These are phyloP conservation scores for Spondyliosoma cantharus DNA, from an alignment of 2,797 vertebrate genomes.

Conservation along the genomic window DNA sequence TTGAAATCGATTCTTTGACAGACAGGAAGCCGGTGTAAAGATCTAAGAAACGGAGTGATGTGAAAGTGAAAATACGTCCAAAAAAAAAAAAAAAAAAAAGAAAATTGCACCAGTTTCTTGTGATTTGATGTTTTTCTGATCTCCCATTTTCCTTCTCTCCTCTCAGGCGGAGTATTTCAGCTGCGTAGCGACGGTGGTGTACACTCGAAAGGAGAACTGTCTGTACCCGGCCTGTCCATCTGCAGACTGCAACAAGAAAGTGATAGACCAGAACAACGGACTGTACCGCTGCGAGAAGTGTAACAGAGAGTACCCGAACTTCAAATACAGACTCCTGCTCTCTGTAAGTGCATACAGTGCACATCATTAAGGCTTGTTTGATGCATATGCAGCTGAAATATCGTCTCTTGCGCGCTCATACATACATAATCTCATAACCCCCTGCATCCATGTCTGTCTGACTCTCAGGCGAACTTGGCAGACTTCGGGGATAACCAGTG, in stretches of 20 bases:
- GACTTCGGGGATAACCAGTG: constrained; percentile 96
- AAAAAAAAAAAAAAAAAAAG: too few relatives aligned
- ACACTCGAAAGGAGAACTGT: constrained; percentile 92
- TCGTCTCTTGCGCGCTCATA: constrained; percentile 20
- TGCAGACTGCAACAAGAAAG: constrained; percentile 95
- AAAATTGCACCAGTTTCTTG: constrained; percentile 34
- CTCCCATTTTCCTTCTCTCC: constrained; percentile 24
- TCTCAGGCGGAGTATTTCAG: constrained; percentile 93
- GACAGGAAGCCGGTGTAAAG: too few relatives aligned
- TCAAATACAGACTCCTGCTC: constrained; percentile 94
- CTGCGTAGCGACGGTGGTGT: constrained; percentile 90
- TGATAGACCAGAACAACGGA: constrained; percentile 92
- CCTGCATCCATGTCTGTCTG: constrained; percentile 43
- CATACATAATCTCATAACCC: constrained; percentile 26
- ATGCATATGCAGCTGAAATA: constrained; percentile 3
- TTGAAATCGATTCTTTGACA: too few relatives aligned
- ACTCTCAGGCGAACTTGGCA: constrained; percentile 90
- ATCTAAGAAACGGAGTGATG: too few relatives aligned
- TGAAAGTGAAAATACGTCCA: too few relatives aligned
- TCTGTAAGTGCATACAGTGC: constrained; percentile 84
- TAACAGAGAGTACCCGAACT: constrained; percentile 89
- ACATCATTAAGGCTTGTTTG: constrained; percentile 21
- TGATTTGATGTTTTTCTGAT: constrained; percentile 34
- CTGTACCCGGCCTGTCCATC: constrained; percentile 95
- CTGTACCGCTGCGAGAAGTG: constrained; percentile 96